phyloP scores from a whole-genome alignment of 2,113 vertebrate species.

The Lipophrys pholis region DNA sequence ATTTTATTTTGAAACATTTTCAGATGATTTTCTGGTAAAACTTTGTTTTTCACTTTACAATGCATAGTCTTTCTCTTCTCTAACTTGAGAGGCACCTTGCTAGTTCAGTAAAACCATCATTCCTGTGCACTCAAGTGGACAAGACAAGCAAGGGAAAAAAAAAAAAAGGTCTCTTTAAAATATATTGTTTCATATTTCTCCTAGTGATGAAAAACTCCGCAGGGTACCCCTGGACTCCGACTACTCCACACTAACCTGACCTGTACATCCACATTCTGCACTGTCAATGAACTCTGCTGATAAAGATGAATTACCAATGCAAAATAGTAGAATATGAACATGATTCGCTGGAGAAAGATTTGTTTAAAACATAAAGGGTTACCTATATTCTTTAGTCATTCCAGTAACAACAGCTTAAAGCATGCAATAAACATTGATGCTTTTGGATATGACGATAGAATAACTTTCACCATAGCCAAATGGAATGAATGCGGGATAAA shows the following conservation, averaged over 20 bases:
- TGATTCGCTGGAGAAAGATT: constrained; percentile 20
- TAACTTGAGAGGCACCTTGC: neutral
- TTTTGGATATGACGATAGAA: constrained; percentile 10
- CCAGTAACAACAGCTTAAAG: constrained; percentile 42
- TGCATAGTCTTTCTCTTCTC: neutral
- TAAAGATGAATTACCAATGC: constrained; percentile 17
- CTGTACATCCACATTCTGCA: neutral
- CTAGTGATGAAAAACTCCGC: neutral
- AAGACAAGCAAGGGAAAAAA: neutral
- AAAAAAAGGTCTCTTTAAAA: neutral
- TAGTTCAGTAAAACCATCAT: neutral
- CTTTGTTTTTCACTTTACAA: neutral
- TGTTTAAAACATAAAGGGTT: constrained; percentile 3
- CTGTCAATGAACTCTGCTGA: constrained; percentile 19
- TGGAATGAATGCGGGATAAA: constrained; percentile 50
- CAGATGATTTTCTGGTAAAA: too few relatives aligned
- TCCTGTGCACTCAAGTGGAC: neutral
- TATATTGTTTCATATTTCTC: neutral
- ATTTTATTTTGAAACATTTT: too few relatives aligned
- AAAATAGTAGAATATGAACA: constrained; percentile 14
- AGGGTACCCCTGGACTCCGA: constrained; percentile 4
- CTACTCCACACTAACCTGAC: neutral
- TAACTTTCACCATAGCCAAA: constrained; percentile 24
- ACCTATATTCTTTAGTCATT: constrained; percentile 21
- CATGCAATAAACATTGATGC: constrained; percentile 12